Conservation (phyloP, 2,113 vertebrate species). For the Bufo bufo region DNA sequence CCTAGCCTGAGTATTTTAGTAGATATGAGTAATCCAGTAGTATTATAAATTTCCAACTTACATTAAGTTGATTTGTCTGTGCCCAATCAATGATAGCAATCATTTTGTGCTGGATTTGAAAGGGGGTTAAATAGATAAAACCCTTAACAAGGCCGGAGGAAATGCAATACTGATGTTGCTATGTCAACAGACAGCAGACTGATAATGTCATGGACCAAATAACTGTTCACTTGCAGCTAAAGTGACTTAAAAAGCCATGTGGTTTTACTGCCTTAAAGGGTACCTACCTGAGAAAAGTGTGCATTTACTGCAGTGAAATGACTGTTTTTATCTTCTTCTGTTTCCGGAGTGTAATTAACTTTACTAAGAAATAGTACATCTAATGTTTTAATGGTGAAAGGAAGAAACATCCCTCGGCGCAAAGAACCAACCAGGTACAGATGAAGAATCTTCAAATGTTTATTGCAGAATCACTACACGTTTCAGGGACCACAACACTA, state of each 20-base stretch:
- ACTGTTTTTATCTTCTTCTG: not conserved
- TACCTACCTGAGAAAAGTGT: constrained; percentile 8
- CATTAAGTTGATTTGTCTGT: constrained; percentile 4
- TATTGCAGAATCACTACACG: no score
- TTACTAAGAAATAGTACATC: not conserved
- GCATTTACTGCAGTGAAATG: not conserved
- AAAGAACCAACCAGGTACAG: no score
- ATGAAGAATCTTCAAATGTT: no score
- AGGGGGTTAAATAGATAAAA: constrained; percentile 49
- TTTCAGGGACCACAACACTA: no score
- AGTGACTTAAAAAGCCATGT: constrained; percentile 35
- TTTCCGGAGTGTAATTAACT: not conserved
- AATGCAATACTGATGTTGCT: constrained; percentile 49
- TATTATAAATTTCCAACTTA: not conserved
- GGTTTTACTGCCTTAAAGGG: constrained; percentile 18
- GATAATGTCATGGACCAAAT: constrained; percentile 49
- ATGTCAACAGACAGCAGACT: constrained; percentile 48
- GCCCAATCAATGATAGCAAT: constrained; percentile 19
- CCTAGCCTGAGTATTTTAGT: not conserved
- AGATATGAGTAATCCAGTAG: not conserved
- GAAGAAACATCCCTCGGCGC: no score
- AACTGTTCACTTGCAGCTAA: constrained; percentile 32
- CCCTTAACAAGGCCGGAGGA: constrained; percentile 24
- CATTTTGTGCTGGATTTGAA: not conserved
- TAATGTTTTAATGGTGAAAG: not conserved